These are phyloP conservation scores for Xiphydria camelus DNA, from an alignment of 2,888 invertebrate genomes.

Conservation along the genomic window DNA sequence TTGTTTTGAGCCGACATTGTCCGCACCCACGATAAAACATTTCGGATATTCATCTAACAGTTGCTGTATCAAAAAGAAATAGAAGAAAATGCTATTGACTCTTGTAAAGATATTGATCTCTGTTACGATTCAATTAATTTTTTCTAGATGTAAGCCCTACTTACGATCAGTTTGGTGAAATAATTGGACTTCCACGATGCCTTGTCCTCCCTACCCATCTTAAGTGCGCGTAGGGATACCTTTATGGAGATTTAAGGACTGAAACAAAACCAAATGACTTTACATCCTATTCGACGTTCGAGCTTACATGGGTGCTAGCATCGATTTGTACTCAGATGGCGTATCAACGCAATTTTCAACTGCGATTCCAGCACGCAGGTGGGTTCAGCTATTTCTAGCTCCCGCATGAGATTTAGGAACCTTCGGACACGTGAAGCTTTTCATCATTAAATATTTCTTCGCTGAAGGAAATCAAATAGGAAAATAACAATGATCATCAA, in stretches of 20 bases:
- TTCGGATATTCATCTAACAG: slow-evolving; percentile 97
- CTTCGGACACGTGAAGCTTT: too few relatives aligned
- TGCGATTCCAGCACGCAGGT: slow-evolving; percentile 37
- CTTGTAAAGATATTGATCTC: too few relatives aligned
- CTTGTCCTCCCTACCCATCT: slow-evolving; percentile 99
- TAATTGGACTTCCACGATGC: slow-evolving; percentile 98
- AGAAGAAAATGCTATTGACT: too few relatives aligned
- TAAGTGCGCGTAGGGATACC: slow-evolving; percentile 65
- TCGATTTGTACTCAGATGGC: too few relatives aligned
- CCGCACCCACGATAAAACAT: slow-evolving; percentile 99
- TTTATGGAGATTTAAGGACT: slow-evolving; percentile 82
- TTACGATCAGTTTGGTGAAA: slow-evolving; percentile 94
- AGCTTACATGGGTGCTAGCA: too few relatives aligned
- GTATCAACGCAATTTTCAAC: slow-evolving; percentile 25
- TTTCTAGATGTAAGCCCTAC: slow-evolving; percentile 56
- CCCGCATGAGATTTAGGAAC: too few relatives aligned
- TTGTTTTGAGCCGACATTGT: slow-evolving; percentile 99
- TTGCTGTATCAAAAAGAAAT: slow-evolving; percentile 67
- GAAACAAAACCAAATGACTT: slow-evolving; percentile 57
- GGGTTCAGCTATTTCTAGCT: slow-evolving; percentile 58
- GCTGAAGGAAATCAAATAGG: too few relatives aligned
- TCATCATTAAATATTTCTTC: too few relatives aligned
- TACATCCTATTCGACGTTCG: too few relatives aligned
- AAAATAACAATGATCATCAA: too few relatives aligned
- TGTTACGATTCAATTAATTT: neutral